Evolutionary conservation across 2,888 invertebrate genomes (phyloP), one percentile per base, ranked within the genome.

Genomic region (Pterostichus madidus): DNA sequence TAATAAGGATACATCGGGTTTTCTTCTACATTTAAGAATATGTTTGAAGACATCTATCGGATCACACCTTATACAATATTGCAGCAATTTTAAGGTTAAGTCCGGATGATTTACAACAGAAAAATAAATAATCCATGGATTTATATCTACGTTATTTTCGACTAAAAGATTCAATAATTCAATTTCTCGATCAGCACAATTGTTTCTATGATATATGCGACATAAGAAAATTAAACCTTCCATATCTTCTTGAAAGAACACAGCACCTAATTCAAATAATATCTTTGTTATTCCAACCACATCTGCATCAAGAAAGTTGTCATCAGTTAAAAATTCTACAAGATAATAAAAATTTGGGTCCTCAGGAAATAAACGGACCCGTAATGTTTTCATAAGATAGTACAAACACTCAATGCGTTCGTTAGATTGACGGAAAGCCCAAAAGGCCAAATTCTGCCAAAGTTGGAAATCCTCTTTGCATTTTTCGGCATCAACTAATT

Each of bases 191-290:
- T 59, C 24, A 2, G 11, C 10, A 24, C 24, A 24, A 15, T 59
- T 3, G 7, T 11, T 31, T 3, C 6, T 7, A 10, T 59, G 1
- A 5, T 59, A 59, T 24, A 8, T 59, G 11, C 17, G 10, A 59
- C 59, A 59, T 10, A 59, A 59, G 10, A 17, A 59, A 59, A 59
- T 31, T 31, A 59, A 59, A 10, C 31, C 59, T 31, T 59, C 59
- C 17, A 59, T 31, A 59, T 59, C 24, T 59, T 59, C 24, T 7
- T 17, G 7, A 59, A 6, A 5, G 5, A 59, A 59, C 11, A 11
- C 17, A 10, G 24, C 59, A 24, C 24, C 17, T 59, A 17, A 17
- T 24, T 59, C 10, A 24, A 24, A 11, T 5, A 17, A 24, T 59
- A 4, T 59, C 31, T 59, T 11, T 6, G 31, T 8, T 6, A 59